Percentiles rank a stretch among this genome's conserved stretches.
Evolutionary conservation across 2,113 vertebrate species (phyloP).

Genomic region (Chaetops frenatus): DNA sequence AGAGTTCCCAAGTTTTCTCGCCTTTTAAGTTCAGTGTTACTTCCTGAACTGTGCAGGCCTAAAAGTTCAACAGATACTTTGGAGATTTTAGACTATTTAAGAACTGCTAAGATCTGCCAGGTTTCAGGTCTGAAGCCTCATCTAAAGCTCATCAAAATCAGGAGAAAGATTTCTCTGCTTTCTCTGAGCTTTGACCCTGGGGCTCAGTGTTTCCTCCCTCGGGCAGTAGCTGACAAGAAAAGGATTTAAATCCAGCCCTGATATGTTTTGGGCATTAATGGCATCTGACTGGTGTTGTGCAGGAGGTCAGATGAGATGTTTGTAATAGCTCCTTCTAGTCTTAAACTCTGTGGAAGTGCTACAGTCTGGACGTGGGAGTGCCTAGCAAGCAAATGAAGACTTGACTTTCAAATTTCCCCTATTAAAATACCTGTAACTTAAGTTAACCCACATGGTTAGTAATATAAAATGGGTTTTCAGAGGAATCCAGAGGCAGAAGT

Average conservation of each 20-base stretch:
- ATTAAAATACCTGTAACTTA: background rate
- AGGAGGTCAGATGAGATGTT: background rate
- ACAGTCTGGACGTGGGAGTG: background rate
- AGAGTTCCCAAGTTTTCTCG: background rate
- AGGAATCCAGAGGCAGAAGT: background rate
- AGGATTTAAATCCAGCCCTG: background rate
- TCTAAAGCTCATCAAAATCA: background rate
- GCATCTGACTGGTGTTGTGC: background rate
- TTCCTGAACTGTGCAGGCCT: background rate
- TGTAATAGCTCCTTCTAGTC: background rate
- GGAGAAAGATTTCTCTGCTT: background rate
- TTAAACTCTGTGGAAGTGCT: background rate
- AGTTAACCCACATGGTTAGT: background rate
- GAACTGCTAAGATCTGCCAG: background rate
- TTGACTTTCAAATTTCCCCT: background rate
- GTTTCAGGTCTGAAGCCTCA: background rate
- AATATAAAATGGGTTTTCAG: background rate
- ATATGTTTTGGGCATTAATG: background rate
- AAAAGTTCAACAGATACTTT: background rate
- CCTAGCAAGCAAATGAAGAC: background rate
- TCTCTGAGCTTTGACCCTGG: background rate
- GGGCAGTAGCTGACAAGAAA: background rate
- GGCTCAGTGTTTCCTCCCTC: background rate
- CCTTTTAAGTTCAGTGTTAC: background rate
- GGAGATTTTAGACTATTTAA: background rate